phyloP scores from a whole-genome alignment of 2,797 vertebrate genomes.

The Macroramphosus scolopax region DNA sequence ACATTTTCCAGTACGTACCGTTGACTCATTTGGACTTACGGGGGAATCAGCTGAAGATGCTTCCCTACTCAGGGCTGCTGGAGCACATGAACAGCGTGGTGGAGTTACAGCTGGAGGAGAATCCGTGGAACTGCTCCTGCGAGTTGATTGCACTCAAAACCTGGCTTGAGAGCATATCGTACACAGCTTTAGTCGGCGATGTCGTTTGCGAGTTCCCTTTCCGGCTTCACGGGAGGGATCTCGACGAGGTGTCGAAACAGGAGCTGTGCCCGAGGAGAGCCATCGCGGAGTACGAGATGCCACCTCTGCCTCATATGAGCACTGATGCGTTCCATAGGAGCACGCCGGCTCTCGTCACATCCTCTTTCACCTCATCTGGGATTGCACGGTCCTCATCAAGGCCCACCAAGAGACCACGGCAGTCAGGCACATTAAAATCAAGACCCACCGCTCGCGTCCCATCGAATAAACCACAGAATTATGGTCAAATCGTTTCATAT shows the following conservation, averaged over 20 bases:
- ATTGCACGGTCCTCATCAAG: constrained; percentile 88
- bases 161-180: constrained; percentile 97
- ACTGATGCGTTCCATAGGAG: constrained; percentile 89
- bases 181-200: constrained; percentile 92
- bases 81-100: constrained; percentile 96
- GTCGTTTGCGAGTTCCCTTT: constrained; percentile 98
- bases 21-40: constrained; percentile 96
- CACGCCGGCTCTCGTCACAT: constrained; percentile 83
- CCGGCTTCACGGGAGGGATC: constrained; percentile 91
- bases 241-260: constrained; percentile 95
- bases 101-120: constrained; percentile 96
- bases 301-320: constrained; percentile 85
- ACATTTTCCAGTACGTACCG: constrained; percentile 92
- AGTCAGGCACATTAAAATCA: constrained; percentile 88
- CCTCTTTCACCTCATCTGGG: constrained; percentile 88
- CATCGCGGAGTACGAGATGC: constrained; percentile 93
- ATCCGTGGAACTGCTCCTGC: constrained; percentile 98
- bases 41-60: constrained; percentile 93
- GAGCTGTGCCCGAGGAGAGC: constrained; percentile 94
- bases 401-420: constrained; percentile 89
- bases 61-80: constrained; percentile 91
- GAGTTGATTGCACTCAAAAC: constrained; percentile 94
- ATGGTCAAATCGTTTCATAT: constrained; percentile 92
- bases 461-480: constrained; percentile 89
- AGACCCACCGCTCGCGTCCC: constrained; percentile 86